Evolutionary conservation across 2,797 vertebrate genomes (phyloP), one percentile per base, ranked within the genome.

Genomic region (Mus spretus): DNA sequence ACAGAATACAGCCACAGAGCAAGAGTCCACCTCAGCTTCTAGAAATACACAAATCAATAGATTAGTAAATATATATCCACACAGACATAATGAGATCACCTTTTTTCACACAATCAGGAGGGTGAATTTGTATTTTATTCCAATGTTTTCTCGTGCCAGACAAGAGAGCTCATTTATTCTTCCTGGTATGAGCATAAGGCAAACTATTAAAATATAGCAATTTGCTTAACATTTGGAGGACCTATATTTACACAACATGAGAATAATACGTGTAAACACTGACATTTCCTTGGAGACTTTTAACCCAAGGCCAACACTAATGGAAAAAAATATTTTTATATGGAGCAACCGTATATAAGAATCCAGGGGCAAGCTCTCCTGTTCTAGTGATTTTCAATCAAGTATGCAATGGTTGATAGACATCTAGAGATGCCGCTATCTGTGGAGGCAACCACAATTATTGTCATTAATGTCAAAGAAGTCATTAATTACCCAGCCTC

Each of bases 71-170:
- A 96, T 53, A 57, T 70, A 87, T 95, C 82, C 81, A 83, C 28
- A 86, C 26, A 77, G 74, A 89, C 53, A 59, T 72, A 75, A 86
- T 55, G 50, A 94, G 24, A 80, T 79, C 50, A 59, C 7, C 65
- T 93, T 93, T 89, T 90, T 83, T 88, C 20, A 85, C 79, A 75
- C 82, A 90, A 89, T 95, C 67, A 86, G 55, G 74, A 57, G 55
- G 90, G 79, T 2, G 11, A 15, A 87, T 93, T 81, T 96, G 61
- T n/a, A 70, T 96, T 75, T 97, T 86, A 79, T 96, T 97, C 96
- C 78, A 87, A n/a, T 10, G 2, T 50, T 95, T 95, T 95, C 88
- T 75, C 31, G 47, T 96, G 47, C 55, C 89, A 92, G 57, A 63
- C n/a, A 82, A 13, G 9, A 81, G 85, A 89, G 28, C 44, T 78